Evolutionary conservation across 2,888 invertebrate species (phyloP), one percentile per base, ranked within the genome.

Genomic region (Nysson spinosus): DNA sequence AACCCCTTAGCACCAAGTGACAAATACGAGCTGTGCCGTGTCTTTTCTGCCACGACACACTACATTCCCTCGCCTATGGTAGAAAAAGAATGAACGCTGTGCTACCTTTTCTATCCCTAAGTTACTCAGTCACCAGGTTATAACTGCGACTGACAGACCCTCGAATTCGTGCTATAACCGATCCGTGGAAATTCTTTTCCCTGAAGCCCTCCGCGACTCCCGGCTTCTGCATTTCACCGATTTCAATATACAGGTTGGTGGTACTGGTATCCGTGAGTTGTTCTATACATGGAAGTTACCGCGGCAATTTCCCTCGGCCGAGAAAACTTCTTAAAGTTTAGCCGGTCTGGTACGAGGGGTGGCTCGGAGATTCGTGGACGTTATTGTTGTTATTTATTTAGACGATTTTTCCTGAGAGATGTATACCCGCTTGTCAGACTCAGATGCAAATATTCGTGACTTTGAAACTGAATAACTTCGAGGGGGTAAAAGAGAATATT

Each of bases 1-100:
- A 81, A 81, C 78, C 75, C 80, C 80, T 82, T 81, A 80, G 77
- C 79, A 72, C 72, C 65, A 57, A 56, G 78, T 81, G 83, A 83
- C 82, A 83, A 82, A 83, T 83, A 79, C 80, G 78, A 64, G 69
- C 61, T 50, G 60, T 55, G 34, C 57, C 58, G 65, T 70, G 65
- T 72, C 69, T 69, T 72, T 72, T 70, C 74, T 64, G 67, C 63
- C 68, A 50, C 60, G 63, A 71, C 57, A n/a, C n/a, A 67, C 68
- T 60, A 63, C 46, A 49, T 58, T 67, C 64, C 50, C 61, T 66
- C 69, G 70, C 51, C 68, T 57, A 56, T 49, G 43, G 57, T 37
- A 65, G 39, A 37, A 49, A 16, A 43, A 37, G 65, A 39, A 54
- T 35, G 39, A 52, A 43, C 19, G 32, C 14, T 43, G 28, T 42